Evolutionary conservation across 2,888 invertebrate species (phyloP).

Genomic region (Hypselothyrea guttata): DNA sequence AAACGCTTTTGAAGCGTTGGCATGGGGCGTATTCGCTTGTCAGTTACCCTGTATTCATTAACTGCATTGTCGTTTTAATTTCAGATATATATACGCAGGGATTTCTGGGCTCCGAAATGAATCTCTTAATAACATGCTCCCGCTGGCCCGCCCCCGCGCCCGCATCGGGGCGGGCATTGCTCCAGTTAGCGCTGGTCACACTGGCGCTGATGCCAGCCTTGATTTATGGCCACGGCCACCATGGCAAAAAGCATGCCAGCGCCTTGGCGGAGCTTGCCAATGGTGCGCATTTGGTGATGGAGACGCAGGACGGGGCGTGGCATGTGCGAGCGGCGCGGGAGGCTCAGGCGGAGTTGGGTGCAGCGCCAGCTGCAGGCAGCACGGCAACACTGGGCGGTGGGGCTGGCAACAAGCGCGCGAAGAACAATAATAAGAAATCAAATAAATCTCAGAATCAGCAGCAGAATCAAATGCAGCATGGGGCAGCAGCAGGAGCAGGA

Average conservation of each 20-base stretch:
- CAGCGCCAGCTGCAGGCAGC: conserved; percentile 1
- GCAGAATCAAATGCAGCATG: conserved; percentile 45
- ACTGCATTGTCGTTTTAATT: conserved; percentile 27
- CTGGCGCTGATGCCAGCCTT: conserved; percentile 47
- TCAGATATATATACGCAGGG: conserved; percentile 24
- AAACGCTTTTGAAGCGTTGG: too few species aligned
- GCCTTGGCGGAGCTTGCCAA: conserved; percentile 21
- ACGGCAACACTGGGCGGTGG: conserved; percentile 16
- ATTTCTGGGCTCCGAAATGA: conserved; percentile 48
- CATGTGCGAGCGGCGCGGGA: conserved; percentile 76
- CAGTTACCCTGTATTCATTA: conserved; percentile 20
- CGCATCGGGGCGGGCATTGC: conserved; percentile 14
- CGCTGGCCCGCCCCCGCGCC: neutral
- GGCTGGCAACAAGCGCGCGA: conserved; percentile 38
- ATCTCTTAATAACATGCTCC: conserved; percentile 35
- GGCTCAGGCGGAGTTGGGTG: conserved; percentile 22
- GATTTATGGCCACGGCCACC: conserved; percentile 46
- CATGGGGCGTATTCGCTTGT: neutral
- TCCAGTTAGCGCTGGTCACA: conserved; percentile 44
- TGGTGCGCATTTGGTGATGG: conserved; percentile 59
- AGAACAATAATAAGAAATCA: conserved; percentile 75
- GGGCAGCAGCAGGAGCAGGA: neutral
- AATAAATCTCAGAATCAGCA: conserved; percentile 53
- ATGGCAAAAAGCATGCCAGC: conserved; percentile 30
- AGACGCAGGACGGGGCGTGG: conserved; percentile 49